Base-by-base conservation (phyloP, 2,797 vertebrate genomes). In the Melanotaenia trifasciata region DNA sequence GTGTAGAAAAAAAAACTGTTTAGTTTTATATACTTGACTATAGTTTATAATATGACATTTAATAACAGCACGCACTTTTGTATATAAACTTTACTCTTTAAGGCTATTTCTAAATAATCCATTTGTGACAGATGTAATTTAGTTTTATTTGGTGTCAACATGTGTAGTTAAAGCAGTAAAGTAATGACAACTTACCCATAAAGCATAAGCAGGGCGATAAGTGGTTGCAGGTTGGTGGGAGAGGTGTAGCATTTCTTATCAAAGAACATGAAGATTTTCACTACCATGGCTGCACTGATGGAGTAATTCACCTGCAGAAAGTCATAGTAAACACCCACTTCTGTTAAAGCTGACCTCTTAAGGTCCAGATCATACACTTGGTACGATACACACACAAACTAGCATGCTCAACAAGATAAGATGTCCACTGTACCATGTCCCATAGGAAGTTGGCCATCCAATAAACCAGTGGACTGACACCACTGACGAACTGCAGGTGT, bases 401-500 rank as follows among this genome's bases (percentile, higher is more conserved):
- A n/a, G 12, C 18, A 28, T 16, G 24, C 14, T 60, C 18, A 47
- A 16, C 30, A 33, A 33, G 32, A 8, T 33, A 33, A 33, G 32
- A 63, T 24, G 20, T 38, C 64, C 67, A 93, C 92, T 91, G 78
- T 88, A 99, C 97, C 67, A 98, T 96, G 89, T 99, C 98, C 98
- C 97, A 99, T 70, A 96, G 72, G 82, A 97, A 98, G 93, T 96
- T 97, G 80, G 96, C 96, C 60, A 94, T 70, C 97, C 97, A 99
- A 89, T 98, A 99, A 69, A 95, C 89, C 13, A 86, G 38, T 11
- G 96, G 96, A 85, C 94, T 98, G 88, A 98, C 96, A 4, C 97
- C 98, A 3, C 96, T 98, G 90, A 99, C 93, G 84, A 98, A 96
- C 93, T 98, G 97, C 61, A 98, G 95, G 80, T 97, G 98, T 79